Percentiles rank a stretch among this genome's conserved stretches.
phyloP scores from a whole-genome alignment of 92 coral and sea anemone genomes.

The Pocillopora meandrina region DNA sequence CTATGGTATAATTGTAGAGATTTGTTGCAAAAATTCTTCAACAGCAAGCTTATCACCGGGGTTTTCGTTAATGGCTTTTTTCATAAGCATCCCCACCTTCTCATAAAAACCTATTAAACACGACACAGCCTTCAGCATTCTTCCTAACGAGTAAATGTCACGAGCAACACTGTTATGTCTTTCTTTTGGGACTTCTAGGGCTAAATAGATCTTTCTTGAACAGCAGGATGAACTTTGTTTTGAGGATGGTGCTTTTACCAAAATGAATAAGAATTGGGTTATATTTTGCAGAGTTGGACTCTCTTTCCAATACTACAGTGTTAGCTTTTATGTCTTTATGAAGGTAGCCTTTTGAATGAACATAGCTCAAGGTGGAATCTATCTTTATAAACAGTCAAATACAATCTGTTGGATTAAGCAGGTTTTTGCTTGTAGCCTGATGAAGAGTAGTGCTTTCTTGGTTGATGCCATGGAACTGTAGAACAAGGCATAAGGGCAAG shows the following conservation, averaged over 20 bases:
- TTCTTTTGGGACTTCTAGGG: slow-evolving; percentile 26
- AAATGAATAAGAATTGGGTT: slow-evolving; percentile 36
- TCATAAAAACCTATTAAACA: slow-evolving; percentile 8
- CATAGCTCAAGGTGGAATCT: slow-evolving; percentile 7
- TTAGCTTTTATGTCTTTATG: slow-evolving; percentile 40
- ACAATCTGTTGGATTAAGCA: slow-evolving; percentile 6
- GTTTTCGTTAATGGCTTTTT: slow-evolving; percentile 7
- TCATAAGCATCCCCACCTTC: slow-evolving; percentile 8
- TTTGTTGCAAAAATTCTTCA: neutral
- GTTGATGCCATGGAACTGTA: slow-evolving; percentile 25
- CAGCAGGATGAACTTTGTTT: neutral
- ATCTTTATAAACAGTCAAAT: slow-evolving; percentile 8
- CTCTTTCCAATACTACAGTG: slow-evolving; percentile 27
- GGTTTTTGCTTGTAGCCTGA: slow-evolving; percentile 15
- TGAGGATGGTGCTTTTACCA: slow-evolving; percentile 5
- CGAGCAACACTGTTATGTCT: slow-evolving; percentile 8
- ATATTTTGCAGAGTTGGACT: slow-evolving; percentile 3
- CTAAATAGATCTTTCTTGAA: neutral
- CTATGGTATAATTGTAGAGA: too few species aligned
- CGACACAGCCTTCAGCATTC: slow-evolving; percentile 16
- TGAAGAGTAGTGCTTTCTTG: slow-evolving; percentile 28
- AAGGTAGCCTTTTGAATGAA: slow-evolving; percentile 20
- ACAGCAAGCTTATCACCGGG: slow-evolving; percentile 13
- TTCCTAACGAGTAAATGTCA: slow-evolving; percentile 28
- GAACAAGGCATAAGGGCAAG: slow-evolving; percentile 25